Evolutionary conservation across 2,888 invertebrate species (phyloP).

Genomic region (Exocentrus adspersus): DNA sequence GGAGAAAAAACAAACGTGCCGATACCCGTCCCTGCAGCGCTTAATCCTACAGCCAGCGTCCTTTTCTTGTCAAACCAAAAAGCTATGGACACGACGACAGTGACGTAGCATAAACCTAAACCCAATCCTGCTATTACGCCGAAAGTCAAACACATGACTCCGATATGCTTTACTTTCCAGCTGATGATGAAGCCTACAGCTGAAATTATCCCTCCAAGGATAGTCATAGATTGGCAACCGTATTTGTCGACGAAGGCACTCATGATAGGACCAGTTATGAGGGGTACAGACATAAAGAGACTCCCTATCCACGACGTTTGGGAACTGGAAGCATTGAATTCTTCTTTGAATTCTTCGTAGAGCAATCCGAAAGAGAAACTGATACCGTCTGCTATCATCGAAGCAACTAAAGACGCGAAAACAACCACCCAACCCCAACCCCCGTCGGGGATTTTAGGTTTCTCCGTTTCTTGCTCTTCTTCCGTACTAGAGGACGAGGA

Average conservation of each 20-base stretch:
- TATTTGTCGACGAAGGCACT: constrained; percentile 86
- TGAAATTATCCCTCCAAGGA: constrained; percentile 75
- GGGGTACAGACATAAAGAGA: constrained; percentile 69
- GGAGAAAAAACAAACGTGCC: constrained; percentile 91
- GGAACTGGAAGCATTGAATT: constrained; percentile 83
- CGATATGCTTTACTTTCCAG: constrained; percentile 76
- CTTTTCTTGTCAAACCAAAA: constrained; percentile 93
- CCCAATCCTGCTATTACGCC: constrained; percentile 87
- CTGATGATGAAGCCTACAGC: constrained; percentile 81
- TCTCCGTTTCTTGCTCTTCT: constrained; percentile 63
- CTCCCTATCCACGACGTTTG: constrained; percentile 74
- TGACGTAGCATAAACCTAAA: constrained; percentile 85
- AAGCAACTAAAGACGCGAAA: constrained; percentile 83
- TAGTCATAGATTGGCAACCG: constrained; percentile 67
- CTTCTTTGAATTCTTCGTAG: constrained; percentile 84
- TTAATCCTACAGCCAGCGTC: constrained; percentile 85
- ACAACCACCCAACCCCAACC: constrained; percentile 94
- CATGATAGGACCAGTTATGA: constrained; percentile 80
- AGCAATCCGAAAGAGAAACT: constrained; percentile 93
- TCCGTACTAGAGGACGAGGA: constrained; percentile 30
- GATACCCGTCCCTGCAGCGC: constrained; percentile 89
- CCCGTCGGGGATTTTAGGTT: constrained; percentile 78
- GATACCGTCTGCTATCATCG: constrained; percentile 91
- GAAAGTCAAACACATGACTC: constrained; percentile 85
- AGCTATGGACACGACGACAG: constrained; percentile 90